A percentile compares a stretch with the other conserved stretches of the same genome.
phyloP scores from a whole-genome alignment of 2,113 vertebrate genomes.

The Trogon surrucura region DNA sequence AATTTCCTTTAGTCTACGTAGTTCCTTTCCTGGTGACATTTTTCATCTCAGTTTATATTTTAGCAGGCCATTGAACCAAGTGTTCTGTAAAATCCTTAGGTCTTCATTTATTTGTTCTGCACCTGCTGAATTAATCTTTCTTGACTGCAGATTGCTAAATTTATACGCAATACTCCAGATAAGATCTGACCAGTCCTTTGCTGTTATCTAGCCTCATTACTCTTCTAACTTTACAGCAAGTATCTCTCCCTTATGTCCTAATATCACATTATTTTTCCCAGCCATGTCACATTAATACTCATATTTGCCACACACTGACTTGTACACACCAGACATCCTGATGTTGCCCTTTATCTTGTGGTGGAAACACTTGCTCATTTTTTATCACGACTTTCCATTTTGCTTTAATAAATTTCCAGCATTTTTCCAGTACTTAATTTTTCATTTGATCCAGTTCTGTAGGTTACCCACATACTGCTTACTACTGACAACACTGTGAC shows the following conservation, averaged over 20 bases:
- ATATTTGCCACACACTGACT: background rate
- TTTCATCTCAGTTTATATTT: slow-evolving; percentile 10
- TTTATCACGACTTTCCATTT: background rate
- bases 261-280: background rate
- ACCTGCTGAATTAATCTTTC: background rate
- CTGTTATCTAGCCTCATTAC: background rate
- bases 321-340: background rate
- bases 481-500: background rate
- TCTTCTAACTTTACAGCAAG: background rate
- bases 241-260: background rate
- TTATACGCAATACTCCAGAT: background rate
- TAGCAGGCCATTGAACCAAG: background rate
- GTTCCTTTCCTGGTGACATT: background rate
- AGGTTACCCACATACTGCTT: background rate
- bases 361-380: background rate
- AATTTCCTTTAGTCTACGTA: background rate
- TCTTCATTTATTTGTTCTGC: background rate
- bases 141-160: background rate
- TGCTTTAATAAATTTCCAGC: background rate
- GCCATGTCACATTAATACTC: background rate
- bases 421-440: background rate
- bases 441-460: background rate
- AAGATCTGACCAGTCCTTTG: background rate
- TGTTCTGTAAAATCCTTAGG: background rate
- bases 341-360: background rate